Base-by-base conservation (phyloP, 64 coral and sea anemone species). In the Montipora capricornis region DNA sequence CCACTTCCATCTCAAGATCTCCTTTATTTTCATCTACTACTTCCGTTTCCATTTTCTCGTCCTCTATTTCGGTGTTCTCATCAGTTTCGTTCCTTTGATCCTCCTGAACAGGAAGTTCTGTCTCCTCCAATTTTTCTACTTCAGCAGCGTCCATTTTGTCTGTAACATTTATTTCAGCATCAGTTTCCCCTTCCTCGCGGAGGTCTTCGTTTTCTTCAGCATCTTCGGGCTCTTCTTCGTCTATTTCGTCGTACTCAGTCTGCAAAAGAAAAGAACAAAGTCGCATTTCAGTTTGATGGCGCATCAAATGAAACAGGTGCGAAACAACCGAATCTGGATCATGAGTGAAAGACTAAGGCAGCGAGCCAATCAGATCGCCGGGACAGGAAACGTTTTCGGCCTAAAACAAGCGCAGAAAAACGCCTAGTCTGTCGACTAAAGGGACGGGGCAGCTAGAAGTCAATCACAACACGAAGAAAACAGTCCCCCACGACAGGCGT, bases 151-250 rank as follows among this genome's bases (percentile, higher is more conserved):
- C 88, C 8, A 75, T 10, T 52, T 91, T 82, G 57, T 68, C 70
- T 2, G 48, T 75, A 15, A 74, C 66, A 29, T 10, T 83, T 7
- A 75, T 6, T 75, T 91, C 68, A 6, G 57, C 70, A 24, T 91
- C 79, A 57, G 67, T 73, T 91, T 92, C 90, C 11, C 37, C 90
- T 76, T 92, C 90, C n/a, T 92, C 90, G 4, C 20, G 69, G 46
- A 13, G 14, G 13, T 92, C 90, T 51, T 90, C 93, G 24, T 94
- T 79, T 4, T 78, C 93, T 44, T 49, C 70, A 10, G 58, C 14
- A 4, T 94, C 93, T 12, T 94, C 93, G 16, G 74, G 78, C 0
- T 57, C 50, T 77, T 94, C 88, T 77, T 94, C 93, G 47, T 94
- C 89, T 9, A 12, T 61, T 44, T 81, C 79, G 47, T 88, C 87